Evolutionary conservation across 1,140 invertebrate genomes (phyloP), one percentile per base, ranked within the genome.

Genomic region (Kradibia gibbosae): DNA sequence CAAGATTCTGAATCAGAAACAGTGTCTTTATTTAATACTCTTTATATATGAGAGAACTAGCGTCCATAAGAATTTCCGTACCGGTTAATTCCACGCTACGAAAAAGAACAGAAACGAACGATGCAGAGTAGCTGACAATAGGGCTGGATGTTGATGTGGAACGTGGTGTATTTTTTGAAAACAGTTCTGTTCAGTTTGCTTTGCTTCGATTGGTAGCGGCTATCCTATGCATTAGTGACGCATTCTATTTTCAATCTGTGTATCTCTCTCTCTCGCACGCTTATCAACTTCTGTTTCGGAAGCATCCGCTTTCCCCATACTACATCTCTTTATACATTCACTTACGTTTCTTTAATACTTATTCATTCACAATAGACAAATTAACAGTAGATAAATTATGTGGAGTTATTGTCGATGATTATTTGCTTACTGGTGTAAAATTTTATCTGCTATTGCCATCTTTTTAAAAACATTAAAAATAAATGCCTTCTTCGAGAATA

Each of bases 21-120:
- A 20, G 36, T 28, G 70, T 1, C 71, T 75, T 81, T 81, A 81
- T 81, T 81, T 65, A 81, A 77, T 81, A 81, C 74, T 71, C 62
- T 77, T 81, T 81, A 81, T 75, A 76, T 76, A 50, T 62, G 60
- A 11, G 22, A 50, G 48, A 10, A 60, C 7, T 17, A 76, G 48
- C 73, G 15, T 10, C 34, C 36, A 55, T 48, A 62, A 45, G 62
- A 73, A 81, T 74, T 67, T 81, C 72, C 53, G 75, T 53, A 1
- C 10, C 13, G 28, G 10, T 1, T n/a, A 34, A 15, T 4, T 25
- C 42, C 36, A 39, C 2, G 31, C 53, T 39, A n/a, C 48, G 31
- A 31, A 60, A 57, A 31, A 60, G 39, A 31, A 57, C 15, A 0
- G 53, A 25, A 73, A 45, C 42, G 45, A 17, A 36, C 3, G n/a